phyloP scores from a whole-genome alignment of 2,888 invertebrate species.

The Heliconius cydno region DNA sequence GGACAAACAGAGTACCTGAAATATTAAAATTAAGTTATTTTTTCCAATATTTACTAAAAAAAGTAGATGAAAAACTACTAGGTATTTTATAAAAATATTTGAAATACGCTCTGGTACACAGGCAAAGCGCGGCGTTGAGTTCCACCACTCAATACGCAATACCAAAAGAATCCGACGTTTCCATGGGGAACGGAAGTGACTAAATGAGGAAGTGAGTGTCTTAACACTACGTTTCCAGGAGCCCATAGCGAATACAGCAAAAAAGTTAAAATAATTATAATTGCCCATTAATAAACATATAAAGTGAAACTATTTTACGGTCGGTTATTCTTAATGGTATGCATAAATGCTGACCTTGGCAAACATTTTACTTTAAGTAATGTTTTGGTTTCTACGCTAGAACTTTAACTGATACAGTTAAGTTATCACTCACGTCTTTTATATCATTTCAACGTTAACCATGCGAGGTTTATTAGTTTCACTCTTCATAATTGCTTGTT shows the following conservation, averaged over 20 bases:
- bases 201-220: too few relatives aligned
- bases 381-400: background rate
- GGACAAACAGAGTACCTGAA: background rate
- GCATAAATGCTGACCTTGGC: background rate
- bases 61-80: background rate
- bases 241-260: too few relatives aligned
- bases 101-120: too few relatives aligned
- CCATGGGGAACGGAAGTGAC: too few relatives aligned
- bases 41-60: background rate
- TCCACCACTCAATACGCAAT: too few relatives aligned
- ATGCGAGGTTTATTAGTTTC: slow-evolving; percentile 7
- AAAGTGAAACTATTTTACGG: background rate
- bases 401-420: background rate
- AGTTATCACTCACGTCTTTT: background rate
- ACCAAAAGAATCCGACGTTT: too few relatives aligned
- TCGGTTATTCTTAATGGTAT: background rate
- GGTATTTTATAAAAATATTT: background rate
- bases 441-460: background rate
- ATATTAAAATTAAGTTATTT: background rate
- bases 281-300: background rate
- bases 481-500: slow-evolving; percentile 12
- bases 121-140: too few relatives aligned
- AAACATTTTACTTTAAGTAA: background rate
- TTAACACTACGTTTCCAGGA: too few relatives aligned
- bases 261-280: background rate